Evolutionary conservation across 2,888 invertebrate species (phyloP).

Genomic region (Cyclophora albipunctata): DNA sequence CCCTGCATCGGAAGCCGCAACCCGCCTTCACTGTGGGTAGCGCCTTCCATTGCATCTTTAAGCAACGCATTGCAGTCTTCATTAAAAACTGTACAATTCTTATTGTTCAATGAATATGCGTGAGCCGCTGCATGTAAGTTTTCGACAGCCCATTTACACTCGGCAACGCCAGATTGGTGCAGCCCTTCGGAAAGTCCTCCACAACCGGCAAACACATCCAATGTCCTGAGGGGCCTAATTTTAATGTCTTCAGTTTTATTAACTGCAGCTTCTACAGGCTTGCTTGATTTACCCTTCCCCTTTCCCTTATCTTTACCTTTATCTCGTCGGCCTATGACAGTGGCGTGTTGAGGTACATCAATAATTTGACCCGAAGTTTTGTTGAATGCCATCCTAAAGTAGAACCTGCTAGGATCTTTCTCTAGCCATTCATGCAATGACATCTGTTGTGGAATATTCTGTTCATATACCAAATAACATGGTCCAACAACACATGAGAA

Average conservation of each 20-base stretch:
- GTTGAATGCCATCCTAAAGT: constrained; percentile 82
- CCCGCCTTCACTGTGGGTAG: constrained; percentile 62
- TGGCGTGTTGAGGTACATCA: constrained; percentile 78
- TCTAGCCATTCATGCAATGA: constrained; percentile 76
- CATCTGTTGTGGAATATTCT: constrained; percentile 72
- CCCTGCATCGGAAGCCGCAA: constrained; percentile 82
- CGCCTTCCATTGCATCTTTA: constrained; percentile 79
- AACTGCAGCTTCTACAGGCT: constrained; percentile 31
- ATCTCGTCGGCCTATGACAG: constrained; percentile 73
- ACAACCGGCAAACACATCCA: constrained; percentile 92
- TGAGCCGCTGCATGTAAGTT: constrained; percentile 84
- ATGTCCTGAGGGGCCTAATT: constrained; percentile 74
- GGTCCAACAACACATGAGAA: constrained; percentile 80
- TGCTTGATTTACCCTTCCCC: constrained; percentile 78
- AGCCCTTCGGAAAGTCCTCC: constrained; percentile 87
- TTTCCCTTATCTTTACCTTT: constrained; percentile 80
- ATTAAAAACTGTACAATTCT: constrained; percentile 82
- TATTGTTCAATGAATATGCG: constrained; percentile 86
- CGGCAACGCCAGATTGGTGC: constrained; percentile 80
- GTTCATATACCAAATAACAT: constrained; percentile 80
- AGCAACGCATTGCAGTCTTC: constrained; percentile 87
- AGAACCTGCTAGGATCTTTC: constrained; percentile 81
- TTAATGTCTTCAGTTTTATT: constrained; percentile 39
- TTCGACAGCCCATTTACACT: constrained; percentile 88
- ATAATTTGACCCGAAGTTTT: constrained; percentile 67